Evolutionary conservation across 1,140 invertebrate species (phyloP).

Genomic region (Drosophila rufa): DNA sequence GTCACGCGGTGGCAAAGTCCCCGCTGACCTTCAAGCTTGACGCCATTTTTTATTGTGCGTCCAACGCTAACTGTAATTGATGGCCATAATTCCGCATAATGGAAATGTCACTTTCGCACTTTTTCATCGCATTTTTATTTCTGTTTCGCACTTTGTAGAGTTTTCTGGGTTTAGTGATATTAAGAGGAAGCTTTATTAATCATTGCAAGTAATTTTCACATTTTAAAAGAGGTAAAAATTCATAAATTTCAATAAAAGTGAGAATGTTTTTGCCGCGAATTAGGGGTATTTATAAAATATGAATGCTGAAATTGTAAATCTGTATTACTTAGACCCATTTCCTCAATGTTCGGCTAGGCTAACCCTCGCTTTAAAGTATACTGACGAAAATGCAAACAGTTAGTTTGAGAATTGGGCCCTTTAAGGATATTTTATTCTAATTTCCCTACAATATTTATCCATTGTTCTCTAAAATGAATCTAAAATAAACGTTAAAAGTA

Average conservation of each 20-base stretch:
- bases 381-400: neutral
- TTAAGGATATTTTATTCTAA: neutral
- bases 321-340: neutral
- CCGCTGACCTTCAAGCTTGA: slow-evolving; percentile 22
- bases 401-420: neutral
- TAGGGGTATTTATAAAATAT: neutral
- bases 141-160: too few species aligned
- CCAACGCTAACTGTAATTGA: slow-evolving; percentile 29
- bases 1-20: slow-evolving; percentile 33
- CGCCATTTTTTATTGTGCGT: slow-evolving; percentile 52
- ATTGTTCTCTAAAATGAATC: too few species aligned
- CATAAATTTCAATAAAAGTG: too few species aligned
- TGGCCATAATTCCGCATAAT: slow-evolving; percentile 8
- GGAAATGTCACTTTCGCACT: slow-evolving; percentile 10
- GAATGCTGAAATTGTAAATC: too few species aligned
- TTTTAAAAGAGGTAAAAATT: neutral
- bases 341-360: neutral
- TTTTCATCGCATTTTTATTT: neutral
- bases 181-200: neutral
- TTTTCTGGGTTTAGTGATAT: too few species aligned
- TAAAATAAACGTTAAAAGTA: neutral
- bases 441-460: neutral
- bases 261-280: too few species aligned
- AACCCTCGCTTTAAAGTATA: neutral
- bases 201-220: neutral